phyloP scores from a whole-genome alignment of 2,113 vertebrate species.

The Gymnogyps californianus region DNA sequence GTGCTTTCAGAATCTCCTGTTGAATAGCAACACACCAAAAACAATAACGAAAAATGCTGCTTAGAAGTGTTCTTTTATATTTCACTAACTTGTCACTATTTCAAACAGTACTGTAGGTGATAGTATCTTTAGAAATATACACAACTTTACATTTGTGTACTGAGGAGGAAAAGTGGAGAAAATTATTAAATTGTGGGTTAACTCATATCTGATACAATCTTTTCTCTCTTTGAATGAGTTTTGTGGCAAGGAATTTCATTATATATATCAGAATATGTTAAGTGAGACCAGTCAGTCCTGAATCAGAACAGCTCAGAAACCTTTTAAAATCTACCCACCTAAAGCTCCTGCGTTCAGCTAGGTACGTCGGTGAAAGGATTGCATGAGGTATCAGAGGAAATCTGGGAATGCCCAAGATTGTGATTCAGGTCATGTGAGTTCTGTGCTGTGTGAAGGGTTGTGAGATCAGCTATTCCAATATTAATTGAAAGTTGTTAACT shows the following conservation, averaged over 20 bases:
- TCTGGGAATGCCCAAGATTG: not conserved
- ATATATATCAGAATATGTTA: not conserved
- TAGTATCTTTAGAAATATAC: not conserved
- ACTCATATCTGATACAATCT: not conserved
- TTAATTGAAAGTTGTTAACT: not conserved
- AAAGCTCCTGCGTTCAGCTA: not conserved
- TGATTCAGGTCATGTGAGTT: not conserved
- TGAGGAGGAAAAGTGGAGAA: not conserved
- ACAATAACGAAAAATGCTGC: not conserved
- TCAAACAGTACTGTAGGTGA: not conserved
- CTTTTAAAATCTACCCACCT: not conserved
- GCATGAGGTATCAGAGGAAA: not conserved
- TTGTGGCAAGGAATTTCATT: not conserved
- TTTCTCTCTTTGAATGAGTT: not conserved
- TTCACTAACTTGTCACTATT: not conserved
- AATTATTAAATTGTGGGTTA: not conserved
- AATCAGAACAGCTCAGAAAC: not conserved
- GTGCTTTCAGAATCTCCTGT: not conserved
- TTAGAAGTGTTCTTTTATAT: not conserved
- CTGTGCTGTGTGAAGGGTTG: rapidly evolving
- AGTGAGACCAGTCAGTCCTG: not conserved
- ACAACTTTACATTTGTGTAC: not conserved
- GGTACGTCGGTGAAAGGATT: not conserved
- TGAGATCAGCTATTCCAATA: not conserved
- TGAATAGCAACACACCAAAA: not conserved